Evolutionary conservation across 2,113 vertebrate genomes (phyloP).

Genomic region (Acrocephalus kingi): DNA sequence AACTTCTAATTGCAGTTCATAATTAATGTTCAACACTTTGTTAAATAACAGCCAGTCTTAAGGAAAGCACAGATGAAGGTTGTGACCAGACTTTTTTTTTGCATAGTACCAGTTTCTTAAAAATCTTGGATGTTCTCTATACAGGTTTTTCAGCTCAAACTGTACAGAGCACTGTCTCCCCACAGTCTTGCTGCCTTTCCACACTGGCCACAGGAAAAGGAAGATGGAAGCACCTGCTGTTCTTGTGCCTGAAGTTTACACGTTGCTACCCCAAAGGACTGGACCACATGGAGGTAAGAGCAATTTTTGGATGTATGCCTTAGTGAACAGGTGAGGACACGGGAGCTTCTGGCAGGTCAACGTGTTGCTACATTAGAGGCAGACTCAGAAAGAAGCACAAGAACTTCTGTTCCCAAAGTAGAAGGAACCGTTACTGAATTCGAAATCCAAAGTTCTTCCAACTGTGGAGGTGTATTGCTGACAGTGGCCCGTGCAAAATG

Average conservation of each 20-base stretch:
- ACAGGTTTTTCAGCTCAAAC: neutral
- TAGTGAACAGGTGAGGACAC: neutral
- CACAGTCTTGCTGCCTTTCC: neutral
- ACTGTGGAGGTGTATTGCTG: neutral
- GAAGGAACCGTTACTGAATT: neutral
- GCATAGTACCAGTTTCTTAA: neutral
- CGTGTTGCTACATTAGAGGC: neutral
- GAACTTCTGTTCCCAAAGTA: neutral
- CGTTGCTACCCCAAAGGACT: neutral
- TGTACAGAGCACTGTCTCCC: neutral
- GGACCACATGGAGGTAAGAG: neutral
- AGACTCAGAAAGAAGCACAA: neutral
- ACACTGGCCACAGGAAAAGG: neutral
- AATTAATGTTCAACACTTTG: neutral
- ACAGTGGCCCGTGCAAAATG: neutral
- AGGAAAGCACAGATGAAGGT: neutral
- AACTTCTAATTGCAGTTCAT: neutral
- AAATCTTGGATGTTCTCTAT: neutral
- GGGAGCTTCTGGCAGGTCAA: neutral
- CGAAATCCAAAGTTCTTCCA: neutral
- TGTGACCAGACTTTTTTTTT: neutral
- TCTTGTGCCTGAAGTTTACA: neutral
- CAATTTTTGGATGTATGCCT: accelerated
- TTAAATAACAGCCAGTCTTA: neutral
- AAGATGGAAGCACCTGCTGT: neutral